Conservation (phyloP, 2,888 invertebrate genomes). For the Drosophila quinaria region DNA sequence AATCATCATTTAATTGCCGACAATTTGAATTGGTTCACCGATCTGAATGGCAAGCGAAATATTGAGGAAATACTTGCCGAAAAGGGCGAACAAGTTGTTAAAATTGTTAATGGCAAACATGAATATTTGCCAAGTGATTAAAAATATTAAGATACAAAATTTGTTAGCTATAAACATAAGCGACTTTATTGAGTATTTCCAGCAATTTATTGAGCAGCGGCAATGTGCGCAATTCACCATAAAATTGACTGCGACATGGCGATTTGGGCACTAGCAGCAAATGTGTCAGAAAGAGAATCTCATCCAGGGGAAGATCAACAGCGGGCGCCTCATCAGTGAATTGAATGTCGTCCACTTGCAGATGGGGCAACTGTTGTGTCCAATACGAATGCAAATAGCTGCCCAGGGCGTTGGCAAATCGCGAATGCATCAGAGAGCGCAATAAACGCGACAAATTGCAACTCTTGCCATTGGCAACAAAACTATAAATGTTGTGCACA, state of each 20-base stretch:
- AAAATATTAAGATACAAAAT: slow-evolving; percentile 6
- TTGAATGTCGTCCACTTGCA: slow-evolving; percentile 59
- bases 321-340: slow-evolving; percentile 4
- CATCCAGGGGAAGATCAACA: slow-evolving; percentile 36
- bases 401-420: slow-evolving; percentile 44
- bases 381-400: slow-evolving; percentile 57
- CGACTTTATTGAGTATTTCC: slow-evolving; percentile 69
- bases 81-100: slow-evolving; percentile 93
- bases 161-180: slow-evolving; percentile 64
- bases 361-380: slow-evolving; percentile 45
- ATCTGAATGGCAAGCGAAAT: slow-evolving; percentile 91
- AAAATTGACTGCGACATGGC: slow-evolving; percentile 58
- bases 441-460: slow-evolving; percentile 46
- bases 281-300: slow-evolving; percentile 57
- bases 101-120: slow-evolving; percentile 75
- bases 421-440: slow-evolving; percentile 47
- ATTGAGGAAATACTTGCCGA: slow-evolving; percentile 95
- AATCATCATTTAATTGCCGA: slow-evolving; percentile 98
- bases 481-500: slow-evolving; percentile 56
- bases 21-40: slow-evolving; percentile 97
- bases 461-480: slow-evolving; percentile 22
- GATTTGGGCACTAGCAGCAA: slow-evolving; percentile 54
- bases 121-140: slow-evolving; percentile 58
- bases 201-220: slow-evolving; percentile 26
- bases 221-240: slow-evolving; percentile 32